Percentiles rank a stretch among this genome's conserved stretches.
Conservation (phyloP, 2,888 invertebrate genomes). For the Caenorhabditis plicata region DNA sequence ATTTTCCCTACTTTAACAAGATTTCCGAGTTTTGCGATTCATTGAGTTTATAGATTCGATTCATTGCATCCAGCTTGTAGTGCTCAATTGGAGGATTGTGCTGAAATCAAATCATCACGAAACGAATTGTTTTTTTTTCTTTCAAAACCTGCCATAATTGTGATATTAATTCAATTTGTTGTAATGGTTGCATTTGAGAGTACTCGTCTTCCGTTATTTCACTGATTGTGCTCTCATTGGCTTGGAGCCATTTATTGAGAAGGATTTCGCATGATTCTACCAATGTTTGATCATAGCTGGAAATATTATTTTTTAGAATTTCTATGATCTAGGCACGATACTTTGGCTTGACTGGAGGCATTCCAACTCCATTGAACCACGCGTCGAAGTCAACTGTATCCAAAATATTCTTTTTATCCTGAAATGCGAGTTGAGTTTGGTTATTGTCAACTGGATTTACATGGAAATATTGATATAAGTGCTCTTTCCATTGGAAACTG, state of each 20-base stretch:
- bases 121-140: too few relatives aligned
- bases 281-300: constrained; percentile 44
- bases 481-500: constrained; percentile 80
- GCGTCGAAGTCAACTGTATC: constrained; percentile 79
- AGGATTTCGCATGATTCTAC: constrained; percentile 41
- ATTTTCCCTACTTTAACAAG: constrained; percentile 68
- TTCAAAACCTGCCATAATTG: too few relatives aligned
- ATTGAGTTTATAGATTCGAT: constrained; percentile 69
- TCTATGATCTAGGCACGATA: constrained; percentile 64
- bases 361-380: constrained; percentile 82
- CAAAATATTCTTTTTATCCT: constrained; percentile 69
- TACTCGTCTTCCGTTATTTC: constrained; percentile 31
- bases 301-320: too few relatives aligned
- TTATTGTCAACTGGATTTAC: constrained; percentile 7
- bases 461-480: constrained; percentile 75
- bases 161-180: constrained; percentile 48
- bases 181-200: constrained; percentile 45
- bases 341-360: constrained; percentile 84
- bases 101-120: too few relatives aligned
- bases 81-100: constrained; percentile 60
- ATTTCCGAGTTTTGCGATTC: constrained; percentile 79
- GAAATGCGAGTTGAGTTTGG: constrained; percentile 61
- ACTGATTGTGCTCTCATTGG: constrained; percentile 30
- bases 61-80: constrained; percentile 67
- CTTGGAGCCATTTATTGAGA: constrained; percentile 42